Evolutionary conservation across 2,888 invertebrate species (phyloP).

Genomic region (Volucella zonaria): DNA sequence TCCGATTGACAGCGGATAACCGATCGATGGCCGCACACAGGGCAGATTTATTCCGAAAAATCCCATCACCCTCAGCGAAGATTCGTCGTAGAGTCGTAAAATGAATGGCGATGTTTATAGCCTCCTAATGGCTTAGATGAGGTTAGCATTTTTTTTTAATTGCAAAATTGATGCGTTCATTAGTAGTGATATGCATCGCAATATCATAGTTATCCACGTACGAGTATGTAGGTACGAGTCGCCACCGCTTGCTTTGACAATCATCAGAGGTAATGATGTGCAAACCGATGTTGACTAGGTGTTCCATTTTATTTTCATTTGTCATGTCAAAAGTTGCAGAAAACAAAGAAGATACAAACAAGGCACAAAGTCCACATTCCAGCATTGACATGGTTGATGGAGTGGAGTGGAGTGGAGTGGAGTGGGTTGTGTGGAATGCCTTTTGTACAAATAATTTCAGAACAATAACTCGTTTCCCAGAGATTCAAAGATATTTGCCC

Average conservation of each 20-base stretch:
- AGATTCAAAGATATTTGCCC: too few species aligned
- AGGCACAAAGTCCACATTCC: too few species aligned
- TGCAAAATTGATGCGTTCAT: slow-evolving; percentile 24
- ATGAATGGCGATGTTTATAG: slow-evolving; percentile 51
- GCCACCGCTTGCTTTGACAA: slow-evolving; percentile 16
- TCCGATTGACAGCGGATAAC: background rate
- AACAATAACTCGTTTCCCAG: too few species aligned
- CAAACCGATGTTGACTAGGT: slow-evolving; percentile 37
- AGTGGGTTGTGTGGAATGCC: too few species aligned
- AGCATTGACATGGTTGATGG: too few species aligned
- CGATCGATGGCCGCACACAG: background rate
- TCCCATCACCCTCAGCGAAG: too few species aligned
- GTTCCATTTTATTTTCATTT: too few species aligned
- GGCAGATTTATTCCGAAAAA: background rate
- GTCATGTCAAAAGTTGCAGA: too few species aligned
- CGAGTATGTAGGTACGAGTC: too few species aligned
- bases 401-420: too few species aligned
- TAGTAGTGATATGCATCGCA: slow-evolving; percentile 14
- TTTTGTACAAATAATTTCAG: too few species aligned
- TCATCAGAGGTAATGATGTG: slow-evolving; percentile 68
- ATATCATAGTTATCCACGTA: slow-evolving; percentile 8
- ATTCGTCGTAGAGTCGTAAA: slow-evolving; percentile 12
- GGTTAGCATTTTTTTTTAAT: slow-evolving; percentile 22
- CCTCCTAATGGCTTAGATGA: slow-evolving; percentile 45
- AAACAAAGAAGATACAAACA: too few species aligned